Evolutionary conservation across 1,140 invertebrate species (phyloP).

Genomic region (Cotesia typhae): DNA sequence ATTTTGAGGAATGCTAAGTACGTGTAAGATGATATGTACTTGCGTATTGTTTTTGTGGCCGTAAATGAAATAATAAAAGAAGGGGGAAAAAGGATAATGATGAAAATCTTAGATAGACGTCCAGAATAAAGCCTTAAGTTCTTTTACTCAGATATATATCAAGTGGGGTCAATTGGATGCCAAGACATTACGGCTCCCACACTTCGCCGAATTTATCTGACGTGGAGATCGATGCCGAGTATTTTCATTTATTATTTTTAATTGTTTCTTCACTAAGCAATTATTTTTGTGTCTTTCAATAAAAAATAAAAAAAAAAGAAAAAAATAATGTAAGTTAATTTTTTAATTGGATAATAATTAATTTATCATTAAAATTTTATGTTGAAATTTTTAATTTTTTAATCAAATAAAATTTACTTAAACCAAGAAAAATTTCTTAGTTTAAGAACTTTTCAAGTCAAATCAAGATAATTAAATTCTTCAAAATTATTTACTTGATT

Average conservation of each 20-base stretch:
- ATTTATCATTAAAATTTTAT: too few relatives aligned
- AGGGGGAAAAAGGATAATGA: background rate
- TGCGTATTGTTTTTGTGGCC: constrained; percentile 1
- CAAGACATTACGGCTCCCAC: constrained; percentile 48
- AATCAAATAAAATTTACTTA: too few relatives aligned
- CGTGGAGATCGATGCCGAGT: constrained; percentile 22
- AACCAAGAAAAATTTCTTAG: too few relatives aligned
- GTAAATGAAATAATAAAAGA: too few relatives aligned
- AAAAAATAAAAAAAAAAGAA: too few relatives aligned
- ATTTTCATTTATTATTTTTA: constrained; percentile 3
- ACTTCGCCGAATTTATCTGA: constrained; percentile 49
- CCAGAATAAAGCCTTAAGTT: constrained; percentile 39
- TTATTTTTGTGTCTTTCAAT: too few relatives aligned
- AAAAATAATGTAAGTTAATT: too few relatives aligned
- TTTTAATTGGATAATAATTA: too few relatives aligned
- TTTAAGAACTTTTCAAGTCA: too few relatives aligned
- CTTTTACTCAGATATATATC: constrained; percentile 37
- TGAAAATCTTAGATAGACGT: constrained; percentile 46
- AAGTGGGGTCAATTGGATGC: constrained; percentile 55
- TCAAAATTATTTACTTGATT: too few relatives aligned
- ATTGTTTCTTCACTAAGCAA: background rate
- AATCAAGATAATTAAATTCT: too few relatives aligned
- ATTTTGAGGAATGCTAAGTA: constrained; percentile 14
- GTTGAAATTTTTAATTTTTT: too few relatives aligned
- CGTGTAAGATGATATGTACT: constrained; percentile 1